These are phyloP conservation scores for Brachystomella parvula DNA, from an alignment of 1,140 invertebrate genomes.

Conservation along the genomic window DNA sequence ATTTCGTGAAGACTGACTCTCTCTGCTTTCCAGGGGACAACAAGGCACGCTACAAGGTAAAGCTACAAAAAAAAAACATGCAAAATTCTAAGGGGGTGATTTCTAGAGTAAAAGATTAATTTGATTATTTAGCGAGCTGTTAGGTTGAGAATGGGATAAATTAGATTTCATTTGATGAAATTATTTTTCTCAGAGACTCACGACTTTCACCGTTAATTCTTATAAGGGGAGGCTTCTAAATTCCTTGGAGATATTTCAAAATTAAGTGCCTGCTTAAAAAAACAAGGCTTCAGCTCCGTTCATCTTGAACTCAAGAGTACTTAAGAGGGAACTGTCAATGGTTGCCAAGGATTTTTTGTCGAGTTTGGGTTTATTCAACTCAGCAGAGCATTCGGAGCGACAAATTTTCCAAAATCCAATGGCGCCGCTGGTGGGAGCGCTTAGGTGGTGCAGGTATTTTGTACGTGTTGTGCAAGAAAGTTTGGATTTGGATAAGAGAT, in stretches of 20 bases:
- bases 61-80: neutral
- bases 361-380: no score
- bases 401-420: no score
- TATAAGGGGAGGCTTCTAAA: neutral
- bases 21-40: constrained; percentile 41
- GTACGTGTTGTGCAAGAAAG: no score
- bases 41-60: constrained; percentile 47
- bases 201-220: constrained; percentile 9
- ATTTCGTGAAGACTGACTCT: constrained; percentile 46
- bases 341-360: no score
- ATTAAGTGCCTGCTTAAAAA: neutral
- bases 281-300: neutral
- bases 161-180: neutral
- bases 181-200: neutral
- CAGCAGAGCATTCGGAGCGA: no score
- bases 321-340: no score
- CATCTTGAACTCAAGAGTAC: no score
- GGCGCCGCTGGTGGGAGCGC: no score
- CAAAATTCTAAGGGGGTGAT: neutral
- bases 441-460: no score
- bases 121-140: neutral
- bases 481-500: no score
- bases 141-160: neutral
- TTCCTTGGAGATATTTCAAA: neutral
- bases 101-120: neutral